These are phyloP conservation scores for Acestrorhynchus altus DNA, from an alignment of 2,797 vertebrate genomes.

Conservation along the genomic window DNA sequence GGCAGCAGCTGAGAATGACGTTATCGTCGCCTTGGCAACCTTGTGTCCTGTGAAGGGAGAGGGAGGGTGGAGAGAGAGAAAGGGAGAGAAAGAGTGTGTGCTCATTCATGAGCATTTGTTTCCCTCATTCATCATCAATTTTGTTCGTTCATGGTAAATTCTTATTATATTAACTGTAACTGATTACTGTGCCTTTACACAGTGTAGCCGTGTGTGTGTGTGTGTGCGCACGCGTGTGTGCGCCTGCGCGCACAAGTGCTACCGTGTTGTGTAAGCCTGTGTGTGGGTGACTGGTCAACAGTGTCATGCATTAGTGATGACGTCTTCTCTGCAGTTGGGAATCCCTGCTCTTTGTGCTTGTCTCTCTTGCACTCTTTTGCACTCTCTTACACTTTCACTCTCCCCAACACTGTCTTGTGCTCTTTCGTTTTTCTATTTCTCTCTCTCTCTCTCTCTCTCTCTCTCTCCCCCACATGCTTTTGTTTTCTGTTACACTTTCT, in stretches of 20 bases:
- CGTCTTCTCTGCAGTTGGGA: conserved; percentile 74
- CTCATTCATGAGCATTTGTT: conserved; percentile 71
- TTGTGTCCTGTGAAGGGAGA: conserved; percentile 56
- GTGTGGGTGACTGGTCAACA: conserved; percentile 47
- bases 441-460: conserved; percentile 58
- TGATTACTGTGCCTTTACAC: not conserved
- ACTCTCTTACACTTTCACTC: conserved; percentile 51
- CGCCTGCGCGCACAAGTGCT: conserved; percentile 33
- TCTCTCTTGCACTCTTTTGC: conserved; percentile 58
- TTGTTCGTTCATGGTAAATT: conserved; percentile 13
- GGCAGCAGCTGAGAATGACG: conserved; percentile 76
- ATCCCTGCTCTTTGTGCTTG: conserved; percentile 72
- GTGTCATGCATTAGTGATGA: conserved; percentile 67
- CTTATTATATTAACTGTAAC: not conserved
- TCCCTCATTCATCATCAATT: conserved; percentile 38
- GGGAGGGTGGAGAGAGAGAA: conserved; percentile 8
- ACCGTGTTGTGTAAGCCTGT: conserved; percentile 55
- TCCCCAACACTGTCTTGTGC: too few species aligned
- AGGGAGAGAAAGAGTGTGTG: not conserved
- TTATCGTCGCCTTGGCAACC: conserved; percentile 78
- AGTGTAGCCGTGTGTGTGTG: conserved; percentile 40
- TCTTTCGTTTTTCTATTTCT: conserved; percentile 27
- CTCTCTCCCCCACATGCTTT: conserved; percentile 44
- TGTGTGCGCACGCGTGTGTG: conserved; percentile 34
- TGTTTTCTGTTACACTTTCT: conserved; percentile 56